These are phyloP conservation scores for Hypsibius dujardini DNA, from an alignment of 1,140 invertebrate genomes.

Conservation along the genomic window DNA sequence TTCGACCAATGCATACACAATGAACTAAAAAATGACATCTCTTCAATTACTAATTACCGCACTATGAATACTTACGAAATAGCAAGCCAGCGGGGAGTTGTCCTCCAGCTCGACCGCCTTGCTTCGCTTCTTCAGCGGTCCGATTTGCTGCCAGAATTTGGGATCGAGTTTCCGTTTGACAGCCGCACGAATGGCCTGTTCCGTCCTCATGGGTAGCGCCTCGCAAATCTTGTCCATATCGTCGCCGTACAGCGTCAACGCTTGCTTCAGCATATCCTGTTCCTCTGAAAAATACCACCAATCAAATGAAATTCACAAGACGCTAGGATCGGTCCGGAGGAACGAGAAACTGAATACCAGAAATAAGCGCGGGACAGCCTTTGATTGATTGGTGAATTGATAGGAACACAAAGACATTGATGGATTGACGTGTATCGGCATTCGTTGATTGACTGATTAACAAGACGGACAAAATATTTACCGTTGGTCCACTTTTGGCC, in stretches of 20 bases:
- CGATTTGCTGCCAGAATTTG: not conserved
- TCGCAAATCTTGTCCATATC: conserved; percentile 14
- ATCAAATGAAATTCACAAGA: too few species aligned
- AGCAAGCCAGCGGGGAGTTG: not conserved
- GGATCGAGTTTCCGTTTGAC: conserved; percentile 16
- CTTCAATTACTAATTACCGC: not conserved
- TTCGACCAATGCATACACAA: not conserved
- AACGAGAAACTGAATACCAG: too few species aligned
- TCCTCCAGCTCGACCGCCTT: not conserved
- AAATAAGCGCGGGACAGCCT: too few species aligned
- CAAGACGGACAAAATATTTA: too few species aligned
- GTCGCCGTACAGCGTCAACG: not conserved
- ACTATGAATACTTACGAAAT: not conserved
- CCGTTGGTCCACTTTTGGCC: too few species aligned
- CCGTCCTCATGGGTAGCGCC: not conserved
- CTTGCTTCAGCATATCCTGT: not conserved
- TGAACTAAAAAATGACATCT: not conserved
- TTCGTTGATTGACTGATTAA: too few species aligned
- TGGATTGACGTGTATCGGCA: too few species aligned
- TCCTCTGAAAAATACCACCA: not conserved
- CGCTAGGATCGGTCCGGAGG: too few species aligned
- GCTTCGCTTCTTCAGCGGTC: not conserved
- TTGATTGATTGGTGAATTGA: too few species aligned
- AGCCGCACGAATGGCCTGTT: conserved; percentile 14
- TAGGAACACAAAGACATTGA: too few species aligned